These are phyloP conservation scores for Caenorhabditis zanzibari DNA, from an alignment of 2,888 invertebrate species.

Conservation along the genomic window DNA sequence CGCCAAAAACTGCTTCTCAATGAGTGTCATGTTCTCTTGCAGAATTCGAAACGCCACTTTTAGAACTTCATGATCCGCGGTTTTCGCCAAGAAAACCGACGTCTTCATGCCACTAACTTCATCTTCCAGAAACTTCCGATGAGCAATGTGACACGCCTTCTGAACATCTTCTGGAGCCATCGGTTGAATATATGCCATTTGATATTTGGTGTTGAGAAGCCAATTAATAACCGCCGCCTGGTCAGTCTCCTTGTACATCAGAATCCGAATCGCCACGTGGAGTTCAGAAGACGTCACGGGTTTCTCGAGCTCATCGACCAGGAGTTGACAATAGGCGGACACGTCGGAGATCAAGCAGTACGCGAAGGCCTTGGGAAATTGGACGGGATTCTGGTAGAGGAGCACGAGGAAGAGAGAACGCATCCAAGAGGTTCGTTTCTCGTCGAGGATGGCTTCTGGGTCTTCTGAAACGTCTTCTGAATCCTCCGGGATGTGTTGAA, in stretches of 20 bases:
- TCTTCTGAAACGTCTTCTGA: constrained; percentile 17
- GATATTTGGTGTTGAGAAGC: constrained; percentile 48
- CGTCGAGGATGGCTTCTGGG: not conserved
- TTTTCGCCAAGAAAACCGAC: constrained; percentile 44
- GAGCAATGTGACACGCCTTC: constrained; percentile 10
- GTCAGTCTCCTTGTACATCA: constrained; percentile 35
- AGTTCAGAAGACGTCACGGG: constrained; percentile 15
- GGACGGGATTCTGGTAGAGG: constrained; percentile 34
- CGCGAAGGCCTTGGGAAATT: constrained; percentile 19
- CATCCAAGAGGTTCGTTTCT: constrained; percentile 27
- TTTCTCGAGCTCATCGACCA: constrained; percentile 42
- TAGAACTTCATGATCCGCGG: constrained; percentile 12
- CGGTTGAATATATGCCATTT: not conserved
- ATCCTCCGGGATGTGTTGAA: constrained; percentile 3
- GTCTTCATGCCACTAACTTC: not conserved
- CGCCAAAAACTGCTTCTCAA: constrained; percentile 35
- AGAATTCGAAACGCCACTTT: constrained; percentile 25
- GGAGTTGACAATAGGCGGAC: constrained; percentile 9
- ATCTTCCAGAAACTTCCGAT: constrained; percentile 1
- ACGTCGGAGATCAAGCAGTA: constrained; percentile 48
- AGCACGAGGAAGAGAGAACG: constrained; percentile 21
- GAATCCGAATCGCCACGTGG: constrained; percentile 1
- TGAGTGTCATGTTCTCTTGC: not conserved
- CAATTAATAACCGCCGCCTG: constrained; percentile 52
- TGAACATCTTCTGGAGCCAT: constrained; percentile 7